These are phyloP conservation scores for Invenusta paracnida DNA, from an alignment of 2,888 invertebrate species.

Conservation along the genomic window DNA sequence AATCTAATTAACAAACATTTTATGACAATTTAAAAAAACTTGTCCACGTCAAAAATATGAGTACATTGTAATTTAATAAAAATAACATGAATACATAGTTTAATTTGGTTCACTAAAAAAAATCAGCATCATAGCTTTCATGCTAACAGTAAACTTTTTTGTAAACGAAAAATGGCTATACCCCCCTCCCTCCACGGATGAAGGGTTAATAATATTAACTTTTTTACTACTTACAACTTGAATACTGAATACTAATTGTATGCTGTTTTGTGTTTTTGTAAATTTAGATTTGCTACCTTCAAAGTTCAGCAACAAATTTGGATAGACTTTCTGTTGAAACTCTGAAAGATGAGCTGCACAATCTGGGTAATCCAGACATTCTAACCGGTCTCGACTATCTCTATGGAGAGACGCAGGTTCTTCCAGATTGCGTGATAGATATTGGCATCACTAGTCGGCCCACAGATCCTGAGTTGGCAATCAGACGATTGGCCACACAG, in stretches of 20 bases:
- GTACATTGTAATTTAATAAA: no score
- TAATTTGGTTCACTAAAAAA: no score
- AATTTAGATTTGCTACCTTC: neutral
- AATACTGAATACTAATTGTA: no score
- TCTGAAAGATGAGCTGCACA: neutral
- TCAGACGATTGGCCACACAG: neutral
- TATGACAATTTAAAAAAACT: no score
- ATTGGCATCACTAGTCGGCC: neutral
- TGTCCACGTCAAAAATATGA: no score
- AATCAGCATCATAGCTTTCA: no score
- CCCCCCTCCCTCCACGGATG: no score
- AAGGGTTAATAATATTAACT: no score
- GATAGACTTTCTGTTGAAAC: neutral
- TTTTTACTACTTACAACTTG: neutral
- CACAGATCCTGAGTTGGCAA: neutral
- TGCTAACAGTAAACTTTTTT: no score
- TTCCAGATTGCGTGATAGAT: neutral
- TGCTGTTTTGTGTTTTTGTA: neutral
- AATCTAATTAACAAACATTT: no score
- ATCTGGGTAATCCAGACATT: neutral
- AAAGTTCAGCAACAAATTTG: neutral
- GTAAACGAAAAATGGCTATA: no score
- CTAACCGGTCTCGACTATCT: neutral
- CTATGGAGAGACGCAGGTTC: neutral
- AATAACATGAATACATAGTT: no score